phyloP scores from a whole-genome alignment of 2,797 vertebrate genomes.

The Molossus molossus region DNA sequence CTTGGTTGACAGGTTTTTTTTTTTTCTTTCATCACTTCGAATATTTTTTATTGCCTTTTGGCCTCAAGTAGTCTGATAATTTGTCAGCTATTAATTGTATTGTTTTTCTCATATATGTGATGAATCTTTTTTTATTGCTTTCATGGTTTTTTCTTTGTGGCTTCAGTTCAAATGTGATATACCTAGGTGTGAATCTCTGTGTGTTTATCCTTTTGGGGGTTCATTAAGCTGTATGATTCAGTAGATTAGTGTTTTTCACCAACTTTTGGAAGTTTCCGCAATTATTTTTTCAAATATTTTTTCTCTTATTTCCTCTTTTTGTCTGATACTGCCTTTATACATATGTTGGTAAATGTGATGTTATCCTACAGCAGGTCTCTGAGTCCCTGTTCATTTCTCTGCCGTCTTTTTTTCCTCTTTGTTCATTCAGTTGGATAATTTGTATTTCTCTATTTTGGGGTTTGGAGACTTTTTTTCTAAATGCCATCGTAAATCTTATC shows the following conservation, averaged over 20 bases:
- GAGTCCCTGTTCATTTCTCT: conserved; percentile 22
- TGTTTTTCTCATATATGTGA: background rate
- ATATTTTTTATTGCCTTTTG: background rate
- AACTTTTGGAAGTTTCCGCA: background rate
- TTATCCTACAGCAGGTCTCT: background rate
- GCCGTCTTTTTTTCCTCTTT: background rate
- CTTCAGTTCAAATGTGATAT: conserved; percentile 29
- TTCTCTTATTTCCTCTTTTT: background rate
- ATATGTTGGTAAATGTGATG: background rate
- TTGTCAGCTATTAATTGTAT: background rate
- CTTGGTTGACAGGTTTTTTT: background rate
- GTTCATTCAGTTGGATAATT: background rate
- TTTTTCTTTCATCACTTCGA: background rate
- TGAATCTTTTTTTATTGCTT: background rate
- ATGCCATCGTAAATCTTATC: background rate
- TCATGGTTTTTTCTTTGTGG: conserved; percentile 21
- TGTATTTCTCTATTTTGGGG: conserved; percentile 22
- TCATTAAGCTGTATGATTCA: background rate
- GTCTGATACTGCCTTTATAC: background rate
- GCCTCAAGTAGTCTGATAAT: background rate
- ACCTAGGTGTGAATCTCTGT: background rate
- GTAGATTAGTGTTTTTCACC: background rate
- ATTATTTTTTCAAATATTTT: conserved; percentile 3
- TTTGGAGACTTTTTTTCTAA: background rate
- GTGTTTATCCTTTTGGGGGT: background rate